Evolutionary conservation across 2,113 vertebrate genomes (phyloP).

Genomic region (Cygnus atratus): DNA sequence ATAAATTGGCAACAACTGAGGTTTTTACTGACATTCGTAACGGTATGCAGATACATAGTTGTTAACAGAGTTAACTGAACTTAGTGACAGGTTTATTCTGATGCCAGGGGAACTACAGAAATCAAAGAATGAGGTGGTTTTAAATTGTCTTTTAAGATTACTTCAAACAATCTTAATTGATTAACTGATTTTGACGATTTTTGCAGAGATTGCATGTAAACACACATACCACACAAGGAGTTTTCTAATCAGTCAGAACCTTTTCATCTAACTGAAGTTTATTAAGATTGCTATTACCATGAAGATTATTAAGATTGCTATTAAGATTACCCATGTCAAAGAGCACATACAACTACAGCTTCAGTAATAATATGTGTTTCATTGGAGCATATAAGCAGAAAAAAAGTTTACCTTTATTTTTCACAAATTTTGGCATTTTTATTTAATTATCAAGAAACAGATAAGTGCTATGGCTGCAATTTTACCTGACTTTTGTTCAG

Average conservation of each 20-base stretch:
- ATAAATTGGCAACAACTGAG: constrained; percentile 26
- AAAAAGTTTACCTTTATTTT: neutral
- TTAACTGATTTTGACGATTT: neutral
- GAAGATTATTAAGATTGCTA: neutral
- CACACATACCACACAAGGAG: neutral
- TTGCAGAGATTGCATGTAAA: neutral
- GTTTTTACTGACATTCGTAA: neutral
- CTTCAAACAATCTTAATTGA: neutral
- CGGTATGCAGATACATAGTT: neutral
- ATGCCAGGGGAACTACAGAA: neutral
- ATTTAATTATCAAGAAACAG: neutral
- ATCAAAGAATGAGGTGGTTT: neutral
- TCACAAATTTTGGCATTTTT: neutral
- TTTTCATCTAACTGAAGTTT: neutral
- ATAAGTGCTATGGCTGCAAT: neutral
- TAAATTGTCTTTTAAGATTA: neutral
- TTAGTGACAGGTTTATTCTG: neutral
- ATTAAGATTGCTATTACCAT: neutral
- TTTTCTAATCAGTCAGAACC: neutral
- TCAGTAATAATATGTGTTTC: neutral
- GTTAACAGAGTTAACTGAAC: neutral
- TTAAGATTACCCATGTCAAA: neutral
- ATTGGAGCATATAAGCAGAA: neutral
- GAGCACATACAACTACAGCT: neutral
- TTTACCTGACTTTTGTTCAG: neutral